These are phyloP conservation scores for Dendrolimus kikuchii DNA, from an alignment of 1,140 invertebrate species.

Conservation along the genomic window DNA sequence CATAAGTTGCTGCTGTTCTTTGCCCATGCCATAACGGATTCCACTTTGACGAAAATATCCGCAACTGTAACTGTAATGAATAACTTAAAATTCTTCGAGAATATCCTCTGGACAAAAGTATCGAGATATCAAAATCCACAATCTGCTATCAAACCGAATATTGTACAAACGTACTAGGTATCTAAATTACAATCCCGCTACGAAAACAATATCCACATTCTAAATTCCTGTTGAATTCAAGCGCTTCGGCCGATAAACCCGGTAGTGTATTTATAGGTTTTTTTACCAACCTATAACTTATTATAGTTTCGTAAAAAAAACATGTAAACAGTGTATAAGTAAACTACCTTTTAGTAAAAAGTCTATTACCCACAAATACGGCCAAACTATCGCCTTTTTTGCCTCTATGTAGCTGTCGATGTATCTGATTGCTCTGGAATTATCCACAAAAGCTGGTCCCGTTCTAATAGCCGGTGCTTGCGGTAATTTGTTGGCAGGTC, in stretches of 20 bases:
- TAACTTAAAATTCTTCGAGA: no score
- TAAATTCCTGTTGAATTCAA: constrained; percentile 9
- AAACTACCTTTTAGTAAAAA: constrained; percentile 15
- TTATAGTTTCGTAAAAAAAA: constrained; percentile 11
- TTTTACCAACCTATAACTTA: constrained; percentile 6
- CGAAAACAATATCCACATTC: constrained; percentile 19
- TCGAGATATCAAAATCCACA: no score
- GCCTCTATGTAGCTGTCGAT: constrained; percentile 16
- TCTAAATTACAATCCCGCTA: constrained; percentile 8
- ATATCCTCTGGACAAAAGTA: no score
- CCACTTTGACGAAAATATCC: no score
- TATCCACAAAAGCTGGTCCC: constrained; percentile 35
- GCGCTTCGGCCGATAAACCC: constrained; percentile 4
- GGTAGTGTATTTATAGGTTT: constrained; percentile 11
- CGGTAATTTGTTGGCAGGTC: constrained; percentile 35
- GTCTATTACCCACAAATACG: constrained; percentile 21
- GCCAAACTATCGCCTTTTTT: constrained; percentile 20
- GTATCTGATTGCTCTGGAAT: constrained; percentile 17
- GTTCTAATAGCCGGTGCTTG: constrained; percentile 30
- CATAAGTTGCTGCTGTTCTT: no score
- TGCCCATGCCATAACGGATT: no score
- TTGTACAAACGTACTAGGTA: no score
- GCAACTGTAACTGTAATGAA: no score
- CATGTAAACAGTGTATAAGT: constrained; percentile 1
- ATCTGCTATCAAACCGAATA: no score